Base-by-base conservation (phyloP, 2,113 vertebrate species). In the Anguilla japonica region DNA sequence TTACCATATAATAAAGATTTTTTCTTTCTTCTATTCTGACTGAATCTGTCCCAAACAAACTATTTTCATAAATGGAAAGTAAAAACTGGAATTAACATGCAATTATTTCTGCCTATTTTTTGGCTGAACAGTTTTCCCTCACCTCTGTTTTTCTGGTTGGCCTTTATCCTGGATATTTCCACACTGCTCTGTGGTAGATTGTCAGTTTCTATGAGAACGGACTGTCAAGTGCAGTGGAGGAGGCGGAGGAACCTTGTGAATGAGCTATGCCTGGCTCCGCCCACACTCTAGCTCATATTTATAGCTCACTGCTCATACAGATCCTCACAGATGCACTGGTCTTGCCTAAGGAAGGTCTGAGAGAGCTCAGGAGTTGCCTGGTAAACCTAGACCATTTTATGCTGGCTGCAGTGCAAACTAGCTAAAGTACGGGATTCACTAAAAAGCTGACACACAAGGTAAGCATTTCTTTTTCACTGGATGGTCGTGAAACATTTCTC, bases 201-300 rank as follows among this genome's bases (percentile, higher is more conserved):
- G 14, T 75, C 85, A 85, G 92, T 95, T 92, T 93, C 95, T 92
- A 94, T 94, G 93, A 94, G 90, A 95, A 95, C 94, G 79, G 50
- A 83, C 18, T 84, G 82, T 79, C 85, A 79, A 88, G 88, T 13
- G 26, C 22, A 71, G 71, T 84, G 86, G 50, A 90, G 92, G 88
- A 88, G 93, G 93, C 34, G 34, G 34, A 34, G 92, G 93, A 92
- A 89, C 88, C 89, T 87, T 83, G 93, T 91, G 91, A 88, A 83
- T 88, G 82, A 88, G 63, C 88, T 84, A 84, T 85, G 71, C 87
- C 82, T 89, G 89, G 89, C 90, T 93, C 89, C 91, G 89, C 90
- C 89, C 87, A 85, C 40, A 56, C 26, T 11, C 85, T 39, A 40
- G 26, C 18, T 92, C 89, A 93, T 93, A 91, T 94, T 95, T 94